Conservation (phyloP, 2,888 invertebrate species). For the Craniophora ligustri region DNA sequence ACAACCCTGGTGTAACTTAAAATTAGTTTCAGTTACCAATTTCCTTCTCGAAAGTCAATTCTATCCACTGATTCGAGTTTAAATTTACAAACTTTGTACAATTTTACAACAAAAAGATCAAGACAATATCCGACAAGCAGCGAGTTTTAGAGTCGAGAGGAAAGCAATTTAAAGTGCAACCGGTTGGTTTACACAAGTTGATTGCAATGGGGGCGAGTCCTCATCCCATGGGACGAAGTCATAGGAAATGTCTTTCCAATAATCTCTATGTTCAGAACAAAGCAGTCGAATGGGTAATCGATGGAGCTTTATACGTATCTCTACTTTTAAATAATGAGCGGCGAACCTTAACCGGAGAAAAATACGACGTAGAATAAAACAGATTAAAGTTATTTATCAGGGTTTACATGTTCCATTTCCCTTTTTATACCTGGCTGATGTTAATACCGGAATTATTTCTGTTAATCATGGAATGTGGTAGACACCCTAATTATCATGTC, state of each 20-base stretch:
- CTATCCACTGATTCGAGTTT: constrained; percentile 56
- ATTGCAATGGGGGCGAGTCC: constrained; percentile 49
- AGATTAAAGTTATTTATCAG: constrained; percentile 51
- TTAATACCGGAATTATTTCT: constrained; percentile 14
- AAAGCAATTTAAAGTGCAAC: constrained; percentile 68
- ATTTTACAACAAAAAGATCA: constrained; percentile 65
- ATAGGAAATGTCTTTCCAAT: constrained; percentile 50
- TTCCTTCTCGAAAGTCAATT: constrained; percentile 61
- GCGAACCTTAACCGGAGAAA: constrained; percentile 44
- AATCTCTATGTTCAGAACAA: constrained; percentile 61
- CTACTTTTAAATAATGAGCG: constrained; percentile 67
- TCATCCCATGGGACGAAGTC: constrained; percentile 22
- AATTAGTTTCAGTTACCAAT: constrained; percentile 58
- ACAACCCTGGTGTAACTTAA: constrained; percentile 50
- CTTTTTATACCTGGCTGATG: constrained; percentile 7
- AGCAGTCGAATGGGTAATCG: constrained; percentile 72
- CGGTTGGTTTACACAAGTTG: constrained; percentile 54
- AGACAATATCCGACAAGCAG: constrained; percentile 58
- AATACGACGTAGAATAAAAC: constrained; percentile 43
- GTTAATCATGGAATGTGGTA: constrained; percentile 25
- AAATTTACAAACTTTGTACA: constrained; percentile 62
- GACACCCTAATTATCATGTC: constrained; percentile 26
- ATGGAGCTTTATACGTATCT: constrained; percentile 67
- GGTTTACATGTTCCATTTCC: constrained; percentile 7
- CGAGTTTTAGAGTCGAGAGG: constrained; percentile 55